These are phyloP conservation scores for Eonycteris spelaea DNA, from an alignment of 2,113 vertebrate species.

Conservation along the genomic window DNA sequence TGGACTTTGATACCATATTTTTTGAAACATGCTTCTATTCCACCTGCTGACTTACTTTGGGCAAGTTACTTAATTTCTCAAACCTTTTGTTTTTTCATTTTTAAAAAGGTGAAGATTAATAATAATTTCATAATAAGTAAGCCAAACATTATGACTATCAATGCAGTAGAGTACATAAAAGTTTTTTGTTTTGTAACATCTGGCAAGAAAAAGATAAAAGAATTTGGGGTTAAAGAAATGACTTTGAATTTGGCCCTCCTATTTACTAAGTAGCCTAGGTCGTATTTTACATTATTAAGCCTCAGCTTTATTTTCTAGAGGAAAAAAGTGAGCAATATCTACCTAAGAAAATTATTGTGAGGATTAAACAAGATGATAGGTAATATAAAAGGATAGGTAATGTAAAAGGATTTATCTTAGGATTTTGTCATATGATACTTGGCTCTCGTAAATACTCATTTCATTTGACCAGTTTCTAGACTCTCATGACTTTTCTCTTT, in stretches of 20 bases:
- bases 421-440: not conserved
- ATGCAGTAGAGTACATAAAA: not conserved
- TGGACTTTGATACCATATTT: not conserved
- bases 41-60: not conserved
- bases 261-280: not conserved
- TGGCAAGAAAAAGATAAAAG: not conserved
- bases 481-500: not conserved
- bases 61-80: not conserved
- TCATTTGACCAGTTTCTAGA: conserved; percentile 21
- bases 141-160: not conserved
- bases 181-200: not conserved
- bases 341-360: not conserved
- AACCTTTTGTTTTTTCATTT: not conserved
- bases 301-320: not conserved
- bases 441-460: not conserved
- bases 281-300: not conserved
- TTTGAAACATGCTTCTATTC: not conserved
- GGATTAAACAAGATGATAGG: not conserved
- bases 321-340: not conserved
- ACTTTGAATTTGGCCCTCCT: not conserved
- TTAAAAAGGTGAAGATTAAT: not conserved
- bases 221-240: not conserved
- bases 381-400: no score
- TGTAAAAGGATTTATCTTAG: not conserved
- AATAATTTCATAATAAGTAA: not conserved